These are phyloP conservation scores for Tenthredo scrophulariae DNA, from an alignment of 2,888 invertebrate species.

Conservation along the genomic window DNA sequence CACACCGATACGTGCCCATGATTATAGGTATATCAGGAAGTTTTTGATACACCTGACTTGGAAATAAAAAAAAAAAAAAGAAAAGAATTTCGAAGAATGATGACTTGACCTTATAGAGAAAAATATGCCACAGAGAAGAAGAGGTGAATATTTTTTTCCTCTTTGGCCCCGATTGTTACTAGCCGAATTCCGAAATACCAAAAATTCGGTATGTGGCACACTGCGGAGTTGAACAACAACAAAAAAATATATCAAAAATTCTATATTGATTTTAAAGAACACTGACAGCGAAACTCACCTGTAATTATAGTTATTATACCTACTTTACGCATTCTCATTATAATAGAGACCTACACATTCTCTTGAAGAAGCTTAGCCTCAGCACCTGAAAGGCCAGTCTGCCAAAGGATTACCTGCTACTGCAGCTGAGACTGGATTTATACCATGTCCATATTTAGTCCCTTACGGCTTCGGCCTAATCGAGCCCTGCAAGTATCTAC, in stretches of 20 bases:
- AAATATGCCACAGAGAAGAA: neutral
- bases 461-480: neutral
- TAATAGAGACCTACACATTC: neutral
- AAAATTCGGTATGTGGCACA: neutral
- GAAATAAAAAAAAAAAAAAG: neutral
- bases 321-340: neutral
- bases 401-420: neutral
- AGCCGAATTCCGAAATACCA: neutral
- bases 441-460: constrained; percentile 27
- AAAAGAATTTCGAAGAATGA: neutral
- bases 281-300: neutral
- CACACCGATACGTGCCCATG: neutral
- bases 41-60: neutral
- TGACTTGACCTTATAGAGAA: constrained; percentile 2
- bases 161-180: neutral
- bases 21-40: neutral
- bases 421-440: constrained; percentile 19
- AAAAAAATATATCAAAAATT: neutral
- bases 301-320: neutral
- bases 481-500: neutral
- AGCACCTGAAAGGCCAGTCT: neutral
- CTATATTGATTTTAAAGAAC: neutral
- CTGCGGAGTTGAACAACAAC: neutral
- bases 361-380: neutral
- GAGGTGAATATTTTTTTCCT: neutral